Base-by-base conservation (phyloP, 2,888 invertebrate species). In the Laothoe populi region DNA sequence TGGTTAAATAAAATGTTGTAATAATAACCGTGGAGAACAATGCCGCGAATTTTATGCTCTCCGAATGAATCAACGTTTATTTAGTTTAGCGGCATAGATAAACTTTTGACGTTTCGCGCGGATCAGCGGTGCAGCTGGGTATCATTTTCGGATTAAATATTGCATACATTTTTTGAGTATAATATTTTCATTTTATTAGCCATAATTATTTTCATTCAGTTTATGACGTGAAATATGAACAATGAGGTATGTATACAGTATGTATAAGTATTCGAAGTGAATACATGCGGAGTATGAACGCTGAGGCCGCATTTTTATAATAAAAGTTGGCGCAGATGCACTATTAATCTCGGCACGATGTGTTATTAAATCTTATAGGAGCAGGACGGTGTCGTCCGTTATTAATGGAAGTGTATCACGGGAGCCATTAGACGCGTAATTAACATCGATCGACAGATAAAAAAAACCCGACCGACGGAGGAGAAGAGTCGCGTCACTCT, bases 381-480 rank as follows among this genome's bases (percentile, higher is more conserved):
- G 53, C 80, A 82, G 82, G 83, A 84, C 83, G 86, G 81, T 88
- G 87, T 90, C 86, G 82, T 84, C 86, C 81, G 81, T 89, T 92
- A 91, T 91, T 91, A 92, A 92, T 92, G 91, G 89, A 91, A 92
- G 90, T 91, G 92, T 91, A 92, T 90, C 92, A 91, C 91, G 86
- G 92, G 87, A 92, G 92, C 91, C 90, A 90, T 91, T 91, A 92
- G 88, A 90, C 86, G 85, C 83, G 81, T 90, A 92, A 92, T 92
- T 91, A 91, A 90, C 88, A 87, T 90, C 87, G 87, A 90, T 87
- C 85, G 81, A 70, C 74, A 74, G 72, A 77, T 81, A 83, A 84
- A 85, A 86, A 82, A 81, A 78, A 78, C 77, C 77, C 76, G 74
- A 79, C 78, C 74, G 75, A 73, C 73, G 66, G 73, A 77, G 81